Conservation (phyloP, 2,797 vertebrate genomes). For the Poecilia wingei region DNA sequence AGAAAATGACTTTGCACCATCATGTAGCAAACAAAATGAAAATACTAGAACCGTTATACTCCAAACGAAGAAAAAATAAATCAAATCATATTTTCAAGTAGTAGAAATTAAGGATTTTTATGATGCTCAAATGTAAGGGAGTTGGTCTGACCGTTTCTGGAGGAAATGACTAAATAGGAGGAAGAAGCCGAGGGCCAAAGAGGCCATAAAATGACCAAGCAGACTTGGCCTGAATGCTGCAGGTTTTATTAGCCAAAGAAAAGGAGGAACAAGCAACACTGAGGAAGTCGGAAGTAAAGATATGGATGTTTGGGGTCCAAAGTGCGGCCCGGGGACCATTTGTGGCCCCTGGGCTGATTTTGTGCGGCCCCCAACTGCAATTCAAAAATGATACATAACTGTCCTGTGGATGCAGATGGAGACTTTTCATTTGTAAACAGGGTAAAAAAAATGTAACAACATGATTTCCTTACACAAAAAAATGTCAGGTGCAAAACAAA, state of each 20-base stretch:
- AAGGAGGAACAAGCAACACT: slow-evolving; percentile 50
- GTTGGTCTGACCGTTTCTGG: slow-evolving; percentile 40
- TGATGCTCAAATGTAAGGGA: slow-evolving; percentile 46
- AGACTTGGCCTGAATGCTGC: slow-evolving; percentile 69
- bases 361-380: no score
- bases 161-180: slow-evolving; percentile 25
- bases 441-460: no score
- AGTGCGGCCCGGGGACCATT: no score
- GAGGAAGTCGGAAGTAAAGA: slow-evolving; percentile 53
- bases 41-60: slow-evolving; percentile 44
- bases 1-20: background rate
- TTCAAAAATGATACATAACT: no score
- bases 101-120: slow-evolving; percentile 38
- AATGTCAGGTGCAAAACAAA: no score
- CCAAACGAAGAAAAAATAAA: slow-evolving; percentile 12
- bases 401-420: no score
- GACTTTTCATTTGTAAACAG: no score
- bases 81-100: slow-evolving; percentile 3
- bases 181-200: slow-evolving; percentile 54
- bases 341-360: no score
- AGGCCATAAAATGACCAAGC: slow-evolving; percentile 75
- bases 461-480: no score
- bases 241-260: slow-evolving; percentile 69
- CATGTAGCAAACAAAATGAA: slow-evolving; percentile 62
- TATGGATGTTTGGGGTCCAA: slow-evolving; percentile 9